Percentiles rank a stretch among this genome's conserved stretches.
phyloP scores from a whole-genome alignment of 2,888 invertebrate species.

The Germaria angustata region DNA sequence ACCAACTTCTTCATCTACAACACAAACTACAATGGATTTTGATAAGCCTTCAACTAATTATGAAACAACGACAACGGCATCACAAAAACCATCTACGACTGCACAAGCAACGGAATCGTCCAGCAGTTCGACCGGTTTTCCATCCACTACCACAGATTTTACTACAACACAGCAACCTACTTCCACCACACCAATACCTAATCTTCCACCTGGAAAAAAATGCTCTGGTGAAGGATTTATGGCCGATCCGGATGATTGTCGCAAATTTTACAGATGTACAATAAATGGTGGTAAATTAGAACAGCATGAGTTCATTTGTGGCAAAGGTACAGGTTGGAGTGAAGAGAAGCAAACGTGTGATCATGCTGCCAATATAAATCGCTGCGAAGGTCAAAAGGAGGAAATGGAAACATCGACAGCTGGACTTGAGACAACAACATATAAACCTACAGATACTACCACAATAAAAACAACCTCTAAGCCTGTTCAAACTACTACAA shows the following conservation, averaged over 20 bases:
- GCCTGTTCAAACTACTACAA: neutral
- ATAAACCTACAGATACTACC: conserved; percentile 21
- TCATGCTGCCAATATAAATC: conserved; percentile 79
- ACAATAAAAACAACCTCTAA: conserved; percentile 8
- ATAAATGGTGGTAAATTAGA: conserved; percentile 79
- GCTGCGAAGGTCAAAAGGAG: conserved; percentile 72
- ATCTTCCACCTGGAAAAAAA: conserved; percentile 76
- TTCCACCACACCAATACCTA: conserved; percentile 72
- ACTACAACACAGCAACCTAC: conserved; percentile 71
- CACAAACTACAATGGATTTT: conserved; percentile 68
- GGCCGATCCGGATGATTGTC: conserved; percentile 83
- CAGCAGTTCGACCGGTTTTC: conserved; percentile 25
- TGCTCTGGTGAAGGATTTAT: conserved; percentile 84
- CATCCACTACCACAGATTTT: conserved; percentile 49
- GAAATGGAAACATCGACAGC: conserved; percentile 57
- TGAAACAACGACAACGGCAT: conserved; percentile 54
- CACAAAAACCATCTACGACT: conserved; percentile 56
- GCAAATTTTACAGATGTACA: conserved; percentile 83
- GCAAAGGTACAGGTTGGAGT: conserved; percentile 86
- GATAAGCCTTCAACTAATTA: conserved; percentile 60
- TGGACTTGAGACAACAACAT: conserved; percentile 38
- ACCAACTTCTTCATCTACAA: conserved; percentile 27
- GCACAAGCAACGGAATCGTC: conserved; percentile 62
- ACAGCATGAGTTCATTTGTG: conserved; percentile 82
- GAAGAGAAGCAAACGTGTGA: conserved; percentile 83